Conservation (phyloP, 2,113 vertebrate genomes). For the Alaudala cheleensis region DNA sequence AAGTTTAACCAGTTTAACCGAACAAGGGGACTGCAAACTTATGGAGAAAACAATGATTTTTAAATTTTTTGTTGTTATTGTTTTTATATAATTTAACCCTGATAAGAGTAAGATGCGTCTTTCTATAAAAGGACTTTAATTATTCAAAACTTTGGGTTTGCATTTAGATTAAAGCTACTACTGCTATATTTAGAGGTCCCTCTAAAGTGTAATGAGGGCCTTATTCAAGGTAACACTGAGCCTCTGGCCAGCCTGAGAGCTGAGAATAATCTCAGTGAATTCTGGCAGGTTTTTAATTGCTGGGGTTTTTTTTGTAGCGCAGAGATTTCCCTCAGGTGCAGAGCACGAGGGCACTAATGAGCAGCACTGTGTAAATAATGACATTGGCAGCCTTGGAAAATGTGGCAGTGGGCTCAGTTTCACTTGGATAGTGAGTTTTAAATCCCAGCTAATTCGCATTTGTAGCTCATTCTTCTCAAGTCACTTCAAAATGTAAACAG, state of each 20-base stretch:
- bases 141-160: neutral
- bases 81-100: neutral
- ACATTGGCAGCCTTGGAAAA: neutral
- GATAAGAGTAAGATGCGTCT: neutral
- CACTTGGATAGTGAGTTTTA: neutral
- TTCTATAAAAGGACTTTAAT: neutral
- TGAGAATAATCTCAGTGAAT: neutral
- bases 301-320: neutral
- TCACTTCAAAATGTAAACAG: neutral
- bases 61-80: neutral
- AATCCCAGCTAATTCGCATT: neutral
- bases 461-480: neutral
- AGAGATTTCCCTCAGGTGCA: neutral
- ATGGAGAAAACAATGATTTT: accelerated
- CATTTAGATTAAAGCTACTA: neutral
- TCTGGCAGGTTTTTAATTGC: neutral
- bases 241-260: neutral
- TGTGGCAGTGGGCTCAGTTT: neutral
- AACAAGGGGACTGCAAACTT: neutral
- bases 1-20: neutral
- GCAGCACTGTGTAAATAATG: neutral
- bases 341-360: neutral
- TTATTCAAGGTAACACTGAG: neutral
- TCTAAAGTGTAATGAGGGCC: accelerated
- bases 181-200: neutral